Conservation (phyloP, 1,140 invertebrate species). For the Holotrichia oblita region DNA sequence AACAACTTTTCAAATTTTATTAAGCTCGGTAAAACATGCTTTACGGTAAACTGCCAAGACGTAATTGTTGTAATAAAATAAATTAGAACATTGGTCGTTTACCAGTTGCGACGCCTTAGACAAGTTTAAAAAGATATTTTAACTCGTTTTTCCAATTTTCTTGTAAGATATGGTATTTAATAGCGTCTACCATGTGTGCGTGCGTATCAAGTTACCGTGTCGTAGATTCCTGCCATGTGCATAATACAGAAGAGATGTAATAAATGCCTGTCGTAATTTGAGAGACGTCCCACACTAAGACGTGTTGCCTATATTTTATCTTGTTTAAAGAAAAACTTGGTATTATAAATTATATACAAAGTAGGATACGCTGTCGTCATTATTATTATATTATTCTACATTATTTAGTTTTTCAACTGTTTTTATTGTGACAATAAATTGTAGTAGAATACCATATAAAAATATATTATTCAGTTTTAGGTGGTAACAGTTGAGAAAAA, state of each 20-base stretch:
- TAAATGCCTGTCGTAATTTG: slow-evolving; percentile 1
- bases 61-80: too few relatives aligned
- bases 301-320: not conserved
- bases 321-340: not conserved
- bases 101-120: not conserved
- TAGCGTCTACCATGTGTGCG: slow-evolving; percentile 5
- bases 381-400: not conserved
- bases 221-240: not conserved
- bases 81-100: too few relatives aligned
- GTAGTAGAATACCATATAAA: too few relatives aligned
- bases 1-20: too few relatives aligned
- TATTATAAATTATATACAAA: not conserved
- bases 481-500: too few relatives aligned
- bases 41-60: too few relatives aligned
- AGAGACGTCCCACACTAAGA: not conserved
- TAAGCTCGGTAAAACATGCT: too few relatives aligned
- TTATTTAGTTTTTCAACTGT: too few relatives aligned
- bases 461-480: too few relatives aligned
- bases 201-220: not conserved
- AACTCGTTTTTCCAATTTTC: slow-evolving; percentile 13
- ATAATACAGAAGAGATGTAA: not conserved
- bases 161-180: slow-evolving; percentile 8
- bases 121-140: slow-evolving; percentile 1
- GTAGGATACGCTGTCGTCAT: not conserved
- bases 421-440: too few relatives aligned